Percentiles rank a stretch among this genome's conserved stretches.
phyloP scores from a whole-genome alignment of 2,888 invertebrate species.

The Cosmia pyralina region DNA sequence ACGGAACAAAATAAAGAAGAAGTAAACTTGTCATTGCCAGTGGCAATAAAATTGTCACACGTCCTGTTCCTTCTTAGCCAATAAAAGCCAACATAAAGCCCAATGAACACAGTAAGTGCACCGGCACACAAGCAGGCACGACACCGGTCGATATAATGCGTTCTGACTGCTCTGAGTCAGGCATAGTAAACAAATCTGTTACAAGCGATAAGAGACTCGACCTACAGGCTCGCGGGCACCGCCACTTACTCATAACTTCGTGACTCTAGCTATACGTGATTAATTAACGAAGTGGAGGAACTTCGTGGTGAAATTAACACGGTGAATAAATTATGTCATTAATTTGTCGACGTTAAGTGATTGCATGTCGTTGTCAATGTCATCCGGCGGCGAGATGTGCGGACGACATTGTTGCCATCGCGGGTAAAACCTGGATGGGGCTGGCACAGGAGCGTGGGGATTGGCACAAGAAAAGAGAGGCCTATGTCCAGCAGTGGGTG shows the following conservation, averaged over 20 bases:
- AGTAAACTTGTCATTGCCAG: slow-evolving; percentile 6
- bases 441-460: too few species aligned
- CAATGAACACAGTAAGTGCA: slow-evolving; percentile 40
- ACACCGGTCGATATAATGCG: slow-evolving; percentile 41
- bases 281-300: slow-evolving; percentile 36
- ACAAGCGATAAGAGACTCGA: slow-evolving; percentile 64
- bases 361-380: too few species aligned
- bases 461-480: too few species aligned
- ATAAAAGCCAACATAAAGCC: slow-evolving; percentile 28
- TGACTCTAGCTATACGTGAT: slow-evolving; percentile 31
- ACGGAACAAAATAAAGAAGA: not conserved
- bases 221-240: slow-evolving; percentile 47
- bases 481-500: too few species aligned
- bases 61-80: slow-evolving; percentile 38
- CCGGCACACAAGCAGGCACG: slow-evolving; percentile 13
- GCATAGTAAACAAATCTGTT: slow-evolving; percentile 62
- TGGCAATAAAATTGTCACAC: slow-evolving; percentile 19
- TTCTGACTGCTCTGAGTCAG: slow-evolving; percentile 59
- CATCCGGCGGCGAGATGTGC: too few species aligned
- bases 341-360: not conserved
- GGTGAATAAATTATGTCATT: slow-evolving; percentile 6
- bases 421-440: too few species aligned
- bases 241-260: slow-evolving; percentile 47
- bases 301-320: slow-evolving; percentile 22
- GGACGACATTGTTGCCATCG: too few species aligned